Conservation (phyloP, 1,140 invertebrate genomes). For the Pseudomyrmex cubaensis region DNA sequence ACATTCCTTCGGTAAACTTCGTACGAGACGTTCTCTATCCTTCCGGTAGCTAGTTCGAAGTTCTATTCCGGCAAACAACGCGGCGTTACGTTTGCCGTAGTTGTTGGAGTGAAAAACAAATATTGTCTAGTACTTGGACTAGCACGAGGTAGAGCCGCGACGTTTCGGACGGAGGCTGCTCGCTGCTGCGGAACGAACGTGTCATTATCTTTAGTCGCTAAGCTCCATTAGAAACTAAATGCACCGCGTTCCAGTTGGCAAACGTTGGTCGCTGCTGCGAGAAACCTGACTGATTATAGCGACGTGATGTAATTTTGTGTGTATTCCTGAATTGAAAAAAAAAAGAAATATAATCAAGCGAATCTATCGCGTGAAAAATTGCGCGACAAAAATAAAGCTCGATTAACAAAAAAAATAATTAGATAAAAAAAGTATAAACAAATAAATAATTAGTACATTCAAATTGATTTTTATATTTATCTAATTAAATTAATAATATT, state of each 20-base stretch:
- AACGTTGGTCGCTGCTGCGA: slow-evolving; percentile 1
- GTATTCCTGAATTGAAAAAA: background rate
- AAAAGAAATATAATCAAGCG: background rate
- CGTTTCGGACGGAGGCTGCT: slow-evolving; percentile 34
- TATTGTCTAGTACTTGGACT: slow-evolving; percentile 61
- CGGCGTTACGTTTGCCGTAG: slow-evolving; percentile 62
- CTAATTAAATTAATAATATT: no score
- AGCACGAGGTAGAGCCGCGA: slow-evolving; percentile 37
- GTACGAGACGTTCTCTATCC: slow-evolving; percentile 49
- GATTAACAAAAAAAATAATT: no score
- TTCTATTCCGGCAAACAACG: slow-evolving; percentile 59
- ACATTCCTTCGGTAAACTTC: slow-evolving; percentile 42
- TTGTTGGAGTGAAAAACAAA: slow-evolving; percentile 70
- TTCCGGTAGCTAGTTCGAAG: slow-evolving; percentile 53
- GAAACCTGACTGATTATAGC: slow-evolving; percentile 59
- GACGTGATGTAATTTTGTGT: slow-evolving; percentile 43
- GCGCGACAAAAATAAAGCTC: no score
- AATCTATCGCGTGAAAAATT: no score
- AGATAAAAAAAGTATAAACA: no score
- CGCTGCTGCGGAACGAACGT: slow-evolving; percentile 62
- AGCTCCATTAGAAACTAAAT: slow-evolving; percentile 69
- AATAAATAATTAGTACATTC: no score
- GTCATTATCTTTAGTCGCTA: slow-evolving; percentile 64
- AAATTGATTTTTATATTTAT: no score
- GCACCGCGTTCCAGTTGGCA: slow-evolving; percentile 29